Evolutionary conservation across 2,113 vertebrate species (phyloP), one percentile per base, ranked within the genome.

Genomic region (Nothobranchius furzeri): DNA sequence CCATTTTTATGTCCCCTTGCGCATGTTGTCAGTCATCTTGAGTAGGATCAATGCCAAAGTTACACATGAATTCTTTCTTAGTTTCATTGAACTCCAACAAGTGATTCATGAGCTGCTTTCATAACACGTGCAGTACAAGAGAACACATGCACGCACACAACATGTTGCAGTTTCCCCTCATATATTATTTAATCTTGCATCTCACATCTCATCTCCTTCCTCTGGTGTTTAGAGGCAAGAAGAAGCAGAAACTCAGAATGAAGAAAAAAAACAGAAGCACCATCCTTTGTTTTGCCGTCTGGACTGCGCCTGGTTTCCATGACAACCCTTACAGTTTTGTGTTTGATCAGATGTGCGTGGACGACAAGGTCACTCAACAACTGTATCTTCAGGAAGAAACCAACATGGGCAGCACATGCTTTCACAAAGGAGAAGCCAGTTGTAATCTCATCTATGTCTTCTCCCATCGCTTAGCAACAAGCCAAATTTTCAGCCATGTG

Each of bases 401-500:
- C 69, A 76, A 62, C 64, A 74, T 60, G 65, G 63, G 54, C 13
- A 37, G 45, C 64, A 73, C 72, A 85, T 68, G 65, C 63, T 64
- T 62, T 57, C 35, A 67, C 63, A 55, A 76, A 85, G 65, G 66
- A 68, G 65, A 68, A 57, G 59, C 68, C 51, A 56, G 78, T 77
- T 70, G 79, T 77, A 72, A 78, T 85, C 72, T 64, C 65, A 50
- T 65, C 65, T 72, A 63, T 14, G 6, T 81, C 78, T 73, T 68
- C 61, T 75, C 66, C 66, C 70, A 88, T 88, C 9, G 60, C 88
- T 76, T 80, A 89, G 85, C 83, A 90, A 87, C 90, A 83, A 79
- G 72, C 72, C 2, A 7, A 53, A 63, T 36, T 68, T 30, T 71
- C 42, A 70, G 76, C 75, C 72, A 68, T 69, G 78, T 71, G 58